Base-by-base conservation (phyloP, 2,888 invertebrate genomes). In the Gryllus longicercus region DNA sequence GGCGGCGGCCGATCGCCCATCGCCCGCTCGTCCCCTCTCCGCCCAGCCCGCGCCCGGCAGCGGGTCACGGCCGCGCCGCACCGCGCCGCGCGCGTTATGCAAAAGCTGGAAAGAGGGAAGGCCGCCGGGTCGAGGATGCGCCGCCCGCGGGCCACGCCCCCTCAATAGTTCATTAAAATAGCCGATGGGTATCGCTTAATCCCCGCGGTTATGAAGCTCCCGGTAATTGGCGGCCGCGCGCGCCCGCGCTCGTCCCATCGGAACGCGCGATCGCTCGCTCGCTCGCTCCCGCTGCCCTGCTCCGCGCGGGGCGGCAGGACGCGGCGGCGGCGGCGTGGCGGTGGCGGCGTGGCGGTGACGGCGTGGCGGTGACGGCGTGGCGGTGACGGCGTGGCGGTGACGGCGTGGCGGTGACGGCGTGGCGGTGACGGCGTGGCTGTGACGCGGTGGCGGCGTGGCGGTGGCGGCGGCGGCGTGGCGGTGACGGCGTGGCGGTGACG, bases 101-200 rank as follows among this genome's bases (percentile, higher is more conserved):
- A 63, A 63, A 63, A 63, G 63, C 63, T 63, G 63, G 14, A 63
- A 63, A 63, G n/a, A 63, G n/a, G n/a, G 63, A 63, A 63, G 63
- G n/a, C n/a, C 63, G 63, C 63, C n/a, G 63, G 63, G 63, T 63
- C 63, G 63, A 63, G 63, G 63, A 63, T 63, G 63, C 63, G 63
- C 63, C 63, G 38, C 38, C 38, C 38, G 3, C 63, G 16, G 63
- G n/a, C 63, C 63, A 63, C 63, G 63, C 63, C 63, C 63, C 63
- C 63, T 63, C 63, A 63, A 63, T 63, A 63, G 16, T 63, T 63
- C 63, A 63, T 63, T 63, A 63, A 63, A 63, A 63, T 63, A 14
- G n/a, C 63, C 63, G 63, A 63, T 63, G n/a, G 4, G 63, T 63
- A 63, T 63, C 63, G 63, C 63, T 63, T 63, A 63, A 63, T 63